Base-by-base conservation (phyloP, 2,113 vertebrate genomes). In the Spea bombifrons region DNA sequence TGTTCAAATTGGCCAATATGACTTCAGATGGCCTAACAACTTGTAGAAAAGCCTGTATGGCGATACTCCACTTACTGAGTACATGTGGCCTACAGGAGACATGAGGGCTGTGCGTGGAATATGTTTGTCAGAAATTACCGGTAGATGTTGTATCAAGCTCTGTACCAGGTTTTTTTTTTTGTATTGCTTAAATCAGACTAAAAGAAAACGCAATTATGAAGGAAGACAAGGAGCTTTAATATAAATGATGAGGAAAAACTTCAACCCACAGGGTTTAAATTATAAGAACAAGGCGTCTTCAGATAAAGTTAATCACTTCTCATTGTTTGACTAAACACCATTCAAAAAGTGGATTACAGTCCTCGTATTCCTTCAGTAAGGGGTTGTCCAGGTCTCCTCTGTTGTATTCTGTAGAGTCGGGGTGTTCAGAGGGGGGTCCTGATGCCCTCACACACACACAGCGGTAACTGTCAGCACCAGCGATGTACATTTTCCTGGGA, bases 371-470 rank as follows among this genome's bases (percentile, higher is more conserved):
- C 80, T 86, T 64, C 68, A 99, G 83, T 64, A 75, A 89, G 6
- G 93, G 94, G 83, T 94, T 67, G 0, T 91, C 89, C 72, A 93
- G 81, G 61, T 91, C 87, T 0, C 90, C 89, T 0, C 83, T 88
- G 80, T 94, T 67, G 65, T 87, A 85, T 9, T 3, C 0, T 1
- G n/a, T 0, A 9, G 79, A 76, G 10, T 6, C 67, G 0, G 2
- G 67, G 53, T 84, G 83, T 8, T 83, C 89, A 66, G 87, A 87
- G 0, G 89, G 85, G 0, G 88, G 83, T 0, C 90, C 90, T 0
- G 77, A 73, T 1, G 82, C 84, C 80, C 84, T 86, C 8, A 96
- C 92, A 1, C 97, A 99, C 45, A 98, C 94, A 0, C 97, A 99
- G 17, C 70, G 88, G 3, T 89, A 88, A 0, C 86, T 82, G 44